Base-by-base conservation (phyloP, 2,888 invertebrate species). In the Parapristionchus giblindavisi region DNA sequence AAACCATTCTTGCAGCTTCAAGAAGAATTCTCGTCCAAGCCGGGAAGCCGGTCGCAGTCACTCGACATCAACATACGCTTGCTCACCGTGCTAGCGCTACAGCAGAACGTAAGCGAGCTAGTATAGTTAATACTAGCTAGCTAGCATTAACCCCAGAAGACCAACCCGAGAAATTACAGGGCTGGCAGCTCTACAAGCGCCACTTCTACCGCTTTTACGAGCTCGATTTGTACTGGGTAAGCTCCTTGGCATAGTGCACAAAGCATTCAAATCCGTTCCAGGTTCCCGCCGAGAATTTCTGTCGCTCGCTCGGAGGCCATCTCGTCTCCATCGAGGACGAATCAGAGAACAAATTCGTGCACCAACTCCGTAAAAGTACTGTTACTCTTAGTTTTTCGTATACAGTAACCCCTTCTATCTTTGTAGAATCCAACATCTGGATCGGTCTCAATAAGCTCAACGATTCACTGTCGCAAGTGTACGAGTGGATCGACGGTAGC, bases 341-440 rank as follows among this genome's bases (percentile, higher is more conserved):
- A 43, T 81, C 83, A 17, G 86, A 86, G 76, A 86, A 86, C 65
- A 65, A 83, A 5, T 86, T 85, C 74, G 80, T 86, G 4, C 85
- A 86, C 72, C 75, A 78, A 34, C 60, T 86, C 17, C 75, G 86
- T 58, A 86, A 85, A 70, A 86, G 86, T 86, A 54, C 1, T 56
- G 2, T 3, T 17, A 40, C 4, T 52, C 40, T 48, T 5, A 76
- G n/a, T n/a, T 3, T 36, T 8, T n/a, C n/a, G n/a, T n/a, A n/a
- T n/a, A n/a, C n/a, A n/a, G n/a, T n/a, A n/a, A n/a, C n/a, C n/a
- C n/a, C n/a, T n/a, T n/a, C n/a, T 38, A 11, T 21, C 34, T 14
- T 61, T 80, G n/a, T 72, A 84, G 85, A 86, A 75, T 86, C 81
- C 77, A 86, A 85, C 75, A 81, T 86, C 54, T 86, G 86, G 86